Percentiles rank a stretch among this genome's conserved stretches.
phyloP scores from a whole-genome alignment of 2,113 vertebrate genomes.

The Typhlomys cinereus region DNA sequence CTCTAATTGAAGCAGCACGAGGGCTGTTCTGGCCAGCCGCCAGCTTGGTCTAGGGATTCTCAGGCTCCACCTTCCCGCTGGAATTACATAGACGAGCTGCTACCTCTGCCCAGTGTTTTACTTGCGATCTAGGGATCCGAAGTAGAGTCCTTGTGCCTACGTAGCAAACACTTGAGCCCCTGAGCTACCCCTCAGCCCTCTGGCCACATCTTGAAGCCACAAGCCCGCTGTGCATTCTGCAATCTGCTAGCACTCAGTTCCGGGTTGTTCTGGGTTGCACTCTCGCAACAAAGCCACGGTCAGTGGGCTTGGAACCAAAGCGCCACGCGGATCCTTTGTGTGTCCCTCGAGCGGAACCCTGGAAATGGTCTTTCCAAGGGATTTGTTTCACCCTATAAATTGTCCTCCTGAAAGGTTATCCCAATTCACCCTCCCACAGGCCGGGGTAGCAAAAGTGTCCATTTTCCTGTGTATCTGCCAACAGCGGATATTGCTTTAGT shows the following conservation, averaged over 20 bases:
- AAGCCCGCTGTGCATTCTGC: no score
- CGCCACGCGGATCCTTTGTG: background rate
- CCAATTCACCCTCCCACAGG: background rate
- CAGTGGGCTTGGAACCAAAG: conserved; percentile 8
- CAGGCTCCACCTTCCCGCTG: background rate
- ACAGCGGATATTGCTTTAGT: background rate
- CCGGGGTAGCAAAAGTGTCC: background rate
- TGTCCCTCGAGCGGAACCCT: conserved; percentile 28
- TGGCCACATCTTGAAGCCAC: background rate
- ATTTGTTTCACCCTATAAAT: background rate
- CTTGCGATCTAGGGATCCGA: background rate
- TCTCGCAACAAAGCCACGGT: background rate
- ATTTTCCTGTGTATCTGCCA: background rate
- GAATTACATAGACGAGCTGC: background rate
- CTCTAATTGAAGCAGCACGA: no score
- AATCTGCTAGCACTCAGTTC: background rate
- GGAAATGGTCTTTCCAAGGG: background rate
- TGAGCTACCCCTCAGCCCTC: background rate
- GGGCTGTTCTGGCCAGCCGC: no score
- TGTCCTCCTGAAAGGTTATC: background rate
- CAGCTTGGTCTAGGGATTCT: no score
- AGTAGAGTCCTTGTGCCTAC: no score
- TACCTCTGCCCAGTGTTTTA: no score
- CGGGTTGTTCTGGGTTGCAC: background rate
- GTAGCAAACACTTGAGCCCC: background rate